phyloP scores from a whole-genome alignment of 2,888 invertebrate genomes.

The Macaria notata region DNA sequence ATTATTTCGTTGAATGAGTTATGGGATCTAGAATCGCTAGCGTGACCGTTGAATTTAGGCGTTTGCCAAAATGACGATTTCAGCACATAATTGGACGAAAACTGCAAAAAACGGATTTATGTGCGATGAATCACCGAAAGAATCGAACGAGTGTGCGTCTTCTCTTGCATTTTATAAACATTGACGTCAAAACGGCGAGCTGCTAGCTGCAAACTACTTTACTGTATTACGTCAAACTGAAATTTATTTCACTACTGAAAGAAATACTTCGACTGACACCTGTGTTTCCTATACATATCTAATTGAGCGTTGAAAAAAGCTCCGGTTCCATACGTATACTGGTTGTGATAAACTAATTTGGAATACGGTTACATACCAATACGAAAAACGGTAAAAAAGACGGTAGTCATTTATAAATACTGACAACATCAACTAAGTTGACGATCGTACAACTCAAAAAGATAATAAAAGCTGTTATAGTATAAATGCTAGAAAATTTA shows the following conservation, averaged over 20 bases:
- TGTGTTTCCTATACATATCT: conserved; percentile 16
- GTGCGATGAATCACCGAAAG: conserved; percentile 48
- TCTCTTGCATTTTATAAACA: conserved; percentile 55
- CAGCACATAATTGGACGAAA: conserved; percentile 30
- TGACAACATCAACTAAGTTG: conserved; percentile 23
- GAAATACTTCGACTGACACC: conserved; percentile 25
- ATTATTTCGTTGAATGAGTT: conserved; percentile 58
- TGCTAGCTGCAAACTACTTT: conserved; percentile 44
- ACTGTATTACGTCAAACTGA: conserved; percentile 42
- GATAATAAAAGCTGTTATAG: conserved; percentile 35
- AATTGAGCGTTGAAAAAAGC: not conserved
- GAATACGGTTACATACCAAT: not conserved
- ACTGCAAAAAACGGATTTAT: conserved; percentile 40
- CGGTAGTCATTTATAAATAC: conserved; percentile 20
- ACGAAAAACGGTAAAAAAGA: not conserved
- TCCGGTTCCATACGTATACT: not conserved
- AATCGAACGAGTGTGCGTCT: conserved; percentile 40
- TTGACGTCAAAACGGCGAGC: conserved; percentile 58
- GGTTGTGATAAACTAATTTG: not conserved
- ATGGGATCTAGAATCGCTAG: conserved; percentile 37
- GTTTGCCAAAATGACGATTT: conserved; percentile 63
- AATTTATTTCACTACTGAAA: conserved; percentile 24
- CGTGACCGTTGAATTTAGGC: conserved; percentile 42
- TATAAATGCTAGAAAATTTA: conserved; percentile 32
- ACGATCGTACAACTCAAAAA: conserved; percentile 32